Evolutionary conservation across 2,113 vertebrate genomes (phyloP).

Genomic region (Apodemus sylvaticus): DNA sequence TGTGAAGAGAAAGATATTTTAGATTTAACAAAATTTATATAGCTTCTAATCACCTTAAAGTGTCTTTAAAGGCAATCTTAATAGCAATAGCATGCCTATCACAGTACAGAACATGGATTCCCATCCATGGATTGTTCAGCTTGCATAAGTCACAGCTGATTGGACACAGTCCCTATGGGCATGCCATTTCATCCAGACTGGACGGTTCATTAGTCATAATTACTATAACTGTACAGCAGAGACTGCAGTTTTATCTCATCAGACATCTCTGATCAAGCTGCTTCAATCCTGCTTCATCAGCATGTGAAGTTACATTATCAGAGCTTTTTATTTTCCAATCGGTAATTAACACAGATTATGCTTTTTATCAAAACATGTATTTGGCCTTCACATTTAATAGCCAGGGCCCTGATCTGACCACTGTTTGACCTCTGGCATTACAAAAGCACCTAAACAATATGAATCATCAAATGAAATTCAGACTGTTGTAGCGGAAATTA

Average conservation of each 20-base stretch:
- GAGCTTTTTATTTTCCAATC: slow-evolving; percentile 86
- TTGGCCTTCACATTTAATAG: slow-evolving; percentile 63
- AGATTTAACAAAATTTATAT: slow-evolving; percentile 30
- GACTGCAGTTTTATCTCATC: slow-evolving; percentile 90
- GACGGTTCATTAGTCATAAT: slow-evolving; percentile 97
- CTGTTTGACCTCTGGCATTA: slow-evolving; percentile 82
- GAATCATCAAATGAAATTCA: slow-evolving; percentile 69
- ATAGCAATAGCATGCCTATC: slow-evolving; percentile 80
- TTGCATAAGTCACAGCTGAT: slow-evolving; percentile 90
- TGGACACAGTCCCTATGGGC: slow-evolving; percentile 90
- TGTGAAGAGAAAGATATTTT: slow-evolving; percentile 1
- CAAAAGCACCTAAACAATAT: slow-evolving; percentile 74
- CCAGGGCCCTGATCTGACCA: slow-evolving; percentile 79
- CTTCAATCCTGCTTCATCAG: slow-evolving; percentile 89
- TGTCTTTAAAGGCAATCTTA: slow-evolving; percentile 57
- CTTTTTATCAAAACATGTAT: slow-evolving; percentile 80
- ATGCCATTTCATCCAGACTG: slow-evolving; percentile 94
- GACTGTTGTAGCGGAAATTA: slow-evolving; percentile 69
- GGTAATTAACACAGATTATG: slow-evolving; percentile 85
- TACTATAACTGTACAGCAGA: slow-evolving; percentile 91
- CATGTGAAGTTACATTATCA: slow-evolving; percentile 88
- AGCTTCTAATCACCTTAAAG: slow-evolving; percentile 66
- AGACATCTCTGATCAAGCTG: slow-evolving; percentile 89
- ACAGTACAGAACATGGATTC: slow-evolving; percentile 79
- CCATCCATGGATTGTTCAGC: slow-evolving; percentile 88